Evolutionary conservation across 2,797 vertebrate species (phyloP), one percentile per base, ranked within the genome.

Genomic region (Hypotaenidia okinawae): DNA sequence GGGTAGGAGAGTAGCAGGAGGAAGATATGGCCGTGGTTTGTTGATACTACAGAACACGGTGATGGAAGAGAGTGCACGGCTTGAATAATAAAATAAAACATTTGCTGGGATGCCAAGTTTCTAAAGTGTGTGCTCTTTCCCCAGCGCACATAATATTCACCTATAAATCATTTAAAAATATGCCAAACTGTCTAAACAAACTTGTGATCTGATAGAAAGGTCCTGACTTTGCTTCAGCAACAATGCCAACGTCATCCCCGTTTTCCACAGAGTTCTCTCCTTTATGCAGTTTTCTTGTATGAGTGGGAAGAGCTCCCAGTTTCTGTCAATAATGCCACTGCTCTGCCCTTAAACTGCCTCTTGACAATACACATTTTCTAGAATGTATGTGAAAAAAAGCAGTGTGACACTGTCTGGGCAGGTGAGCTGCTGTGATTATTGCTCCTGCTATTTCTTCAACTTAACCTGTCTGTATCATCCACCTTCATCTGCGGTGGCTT

Each of bases 151-250:
- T 87, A 91, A 70, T 94, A 82, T 63, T 90, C 63, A 51, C 68
- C 89, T 68, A 77, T 92, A 94, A 89, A 93, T 94, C n/a, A 90
- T 77, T 87, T 70, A 5, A 94, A 96, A 88, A 76, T 79, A 87
- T 83, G 33, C 33, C 54, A 73, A 63, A 55, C 69, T 94, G 90
- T 90, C 77, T 93, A 93, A 93, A 80, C 73, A 84, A 87, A 90
- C 22, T 35, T 62, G 51, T 64, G 74, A 87, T 94, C 80, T 90
- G 81, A 90, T 86, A 84, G 86, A 88, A 92, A 93, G 52, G 43
- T 88, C 91, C 27, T 91, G 79, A 84, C 87, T 96, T 93, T 87
- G 32, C 77, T 88, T 94, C 33, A 72, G 1, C 84, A 94, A 82
- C 80, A 76, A 76, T 67, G 77, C 67, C 83, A 88, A 32, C 2